These are phyloP conservation scores for Meloidogyne hapla DNA, from an alignment of 1,140 invertebrate genomes.

Conservation along the genomic window DNA sequence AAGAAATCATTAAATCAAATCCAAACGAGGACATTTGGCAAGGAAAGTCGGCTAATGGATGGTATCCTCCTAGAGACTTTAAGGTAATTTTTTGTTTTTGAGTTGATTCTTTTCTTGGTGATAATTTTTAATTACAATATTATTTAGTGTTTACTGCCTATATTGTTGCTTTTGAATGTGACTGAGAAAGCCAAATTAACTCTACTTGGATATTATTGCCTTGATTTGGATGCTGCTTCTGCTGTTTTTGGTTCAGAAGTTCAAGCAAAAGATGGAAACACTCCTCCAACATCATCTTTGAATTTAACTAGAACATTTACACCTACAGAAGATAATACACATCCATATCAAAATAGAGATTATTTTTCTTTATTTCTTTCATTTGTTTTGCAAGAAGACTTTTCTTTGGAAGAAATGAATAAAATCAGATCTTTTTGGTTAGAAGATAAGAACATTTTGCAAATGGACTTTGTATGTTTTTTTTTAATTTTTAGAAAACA, in stretches of 20 bases:
- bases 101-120: no score
- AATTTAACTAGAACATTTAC: conserved; percentile 7
- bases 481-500: no score
- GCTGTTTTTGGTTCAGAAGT: background rate
- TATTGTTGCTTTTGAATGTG: conserved; percentile 33
- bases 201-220: conserved; percentile 34
- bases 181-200: conserved; percentile 29
- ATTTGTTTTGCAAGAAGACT: conserved; percentile 39
- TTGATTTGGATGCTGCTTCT: conserved; percentile 30
- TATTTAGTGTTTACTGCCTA: conserved; percentile 31
- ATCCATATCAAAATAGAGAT: conserved; percentile 23
- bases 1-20: conserved; percentile 31
- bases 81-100: conserved; percentile 30
- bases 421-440: conserved; percentile 24
- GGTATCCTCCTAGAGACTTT: conserved; percentile 41
- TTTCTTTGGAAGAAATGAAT: conserved; percentile 33
- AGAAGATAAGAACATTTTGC: conserved; percentile 24
- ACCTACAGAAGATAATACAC: background rate
- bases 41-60: conserved; percentile 28
- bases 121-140: background rate
- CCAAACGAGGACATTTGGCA: conserved; percentile 25
- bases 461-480: conserved; percentile 3
- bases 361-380: conserved; percentile 32
- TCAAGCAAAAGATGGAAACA: conserved; percentile 4
- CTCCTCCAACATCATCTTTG: conserved; percentile 12